Evolutionary conservation across 2,797 vertebrate species (phyloP), one percentile per base, ranked within the genome.

Genomic region (Epinephelus coioides): DNA sequence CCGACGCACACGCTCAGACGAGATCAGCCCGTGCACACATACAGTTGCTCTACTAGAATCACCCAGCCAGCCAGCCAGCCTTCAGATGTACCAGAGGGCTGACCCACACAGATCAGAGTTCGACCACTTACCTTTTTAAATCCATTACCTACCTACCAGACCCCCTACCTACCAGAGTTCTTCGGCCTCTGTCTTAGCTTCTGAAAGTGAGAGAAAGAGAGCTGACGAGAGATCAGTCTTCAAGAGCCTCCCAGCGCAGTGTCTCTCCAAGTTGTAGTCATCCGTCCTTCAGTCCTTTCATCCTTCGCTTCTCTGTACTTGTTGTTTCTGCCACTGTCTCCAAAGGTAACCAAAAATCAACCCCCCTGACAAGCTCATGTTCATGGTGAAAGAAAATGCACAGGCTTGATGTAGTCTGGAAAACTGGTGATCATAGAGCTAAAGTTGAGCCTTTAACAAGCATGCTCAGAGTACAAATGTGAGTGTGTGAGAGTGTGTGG

Each of bases 281-380:
- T 94, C 94, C 95, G 91, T 92, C 92, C 93, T 91, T 90, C 92
- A 93, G 92, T 93, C 91, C 91, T 89, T 92, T 94, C 92, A 92
- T 95, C 95, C 95, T 95, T 95, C 94, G 94, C 95, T 94, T 95
- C 95, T 95, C 92, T 95, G 94, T 96, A 94, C 95, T 94, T 96
- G 95, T 96, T 96, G 95, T 96, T 94, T 96, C 95, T 95, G 93
- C 95, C 93, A 94, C 93, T 95, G 92, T 95, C 95, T 95, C 82
- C 94, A 95, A 96, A 95, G 95, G 95, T 96, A 96, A 96, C 94
- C 84, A 94, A 94, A 94, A 94, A 91, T 82, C 90, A 87, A 94
- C 73, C 86, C 90, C 87, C 90, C 89, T 91, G 91, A 90, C 83
- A 92, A 94, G 86, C 83, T 93, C 84, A 91, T 95, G 86, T 94